These are phyloP conservation scores for Druceiella hillmani DNA, from an alignment of 2,888 invertebrate genomes.

Conservation along the genomic window DNA sequence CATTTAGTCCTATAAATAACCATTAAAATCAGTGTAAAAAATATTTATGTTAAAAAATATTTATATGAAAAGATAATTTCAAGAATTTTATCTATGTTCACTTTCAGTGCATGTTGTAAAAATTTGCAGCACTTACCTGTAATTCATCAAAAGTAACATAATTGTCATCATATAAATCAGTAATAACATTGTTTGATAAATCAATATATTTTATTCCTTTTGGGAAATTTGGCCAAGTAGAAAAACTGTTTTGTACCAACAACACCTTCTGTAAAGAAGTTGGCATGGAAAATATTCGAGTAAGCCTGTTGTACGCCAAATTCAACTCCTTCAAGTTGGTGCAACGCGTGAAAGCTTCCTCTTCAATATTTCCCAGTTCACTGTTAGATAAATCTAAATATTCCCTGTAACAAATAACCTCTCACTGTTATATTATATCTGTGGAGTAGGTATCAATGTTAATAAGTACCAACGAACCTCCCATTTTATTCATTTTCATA, in stretches of 20 bases:
- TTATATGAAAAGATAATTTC: too few species aligned
- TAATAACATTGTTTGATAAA: constrained; percentile 40
- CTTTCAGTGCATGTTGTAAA: too few species aligned
- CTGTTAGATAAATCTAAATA: constrained; percentile 44
- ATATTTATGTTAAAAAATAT: too few species aligned
- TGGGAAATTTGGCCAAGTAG: constrained; percentile 44
- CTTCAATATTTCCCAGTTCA: constrained; percentile 42
- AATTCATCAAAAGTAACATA: constrained; percentile 35
- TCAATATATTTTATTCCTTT: constrained; percentile 40
- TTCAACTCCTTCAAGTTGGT: constrained; percentile 40
- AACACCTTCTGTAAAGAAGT: constrained; percentile 38
- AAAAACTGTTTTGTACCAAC: constrained; percentile 39
- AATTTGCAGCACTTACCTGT: too few species aligned
- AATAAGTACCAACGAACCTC: too few species aligned
- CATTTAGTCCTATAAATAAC: too few species aligned
- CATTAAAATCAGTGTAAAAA: too few species aligned
- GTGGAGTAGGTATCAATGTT: too few species aligned
- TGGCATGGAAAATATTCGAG: constrained; percentile 38
- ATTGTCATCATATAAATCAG: constrained; percentile 36
- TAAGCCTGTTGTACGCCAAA: constrained; percentile 45
- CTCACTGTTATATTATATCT: too few species aligned
- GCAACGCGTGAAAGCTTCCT: constrained; percentile 36
- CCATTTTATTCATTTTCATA: too few species aligned
- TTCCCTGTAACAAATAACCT: constrained; percentile 33
- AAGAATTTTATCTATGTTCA: too few species aligned